Base-by-base conservation (phyloP, 1,140 invertebrate species). In the Bombus terrestris region DNA sequence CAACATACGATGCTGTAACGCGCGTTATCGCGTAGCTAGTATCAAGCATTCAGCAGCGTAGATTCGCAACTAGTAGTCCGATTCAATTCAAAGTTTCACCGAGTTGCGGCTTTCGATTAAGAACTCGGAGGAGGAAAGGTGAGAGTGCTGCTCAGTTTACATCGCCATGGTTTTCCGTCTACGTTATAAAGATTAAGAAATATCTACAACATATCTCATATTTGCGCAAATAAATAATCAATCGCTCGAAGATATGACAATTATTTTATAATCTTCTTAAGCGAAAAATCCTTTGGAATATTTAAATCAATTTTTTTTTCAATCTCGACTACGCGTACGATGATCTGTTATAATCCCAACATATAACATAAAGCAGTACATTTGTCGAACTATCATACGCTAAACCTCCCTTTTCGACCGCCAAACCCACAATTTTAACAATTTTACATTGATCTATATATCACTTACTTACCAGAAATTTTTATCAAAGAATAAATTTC, bases 21-120 rank as follows among this genome's bases (percentile, higher is more conserved):
- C 62, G 69, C 32, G 41, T 59, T 80, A 80, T 80, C 74, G n/a
- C 39, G 57, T 35, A n/a, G 57, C 66, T 28, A 22, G 77, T 68
- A 84, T 72, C 68, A 59, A 71, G 68, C 57, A 85, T 80, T 80
- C 68, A 53, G 39, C 12, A 35, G 83, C 6, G 53, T 32, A 80
- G 69, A 39, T 53, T 66, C 77, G 77, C 37, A 80, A 73, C 57
- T 85, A 73, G 76, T 85, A 59, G 77, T 57, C 15, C 83, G 83
- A 85, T 80, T 85, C 77, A 53, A 85, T 85, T 39, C 76, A 85
- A 85, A 85, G 83, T 85, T 85, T 85, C 83, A 73, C 73, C 73
- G 83, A 85, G 77, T 85, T 85, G 53, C 68, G 77, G 77, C 37
- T 72, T 85, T 57, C 57, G 77, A 62, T 85, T 80, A 85, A 85